Base-by-base conservation (phyloP, 1,140 invertebrate species). In the Heliconius hewitsoni region DNA sequence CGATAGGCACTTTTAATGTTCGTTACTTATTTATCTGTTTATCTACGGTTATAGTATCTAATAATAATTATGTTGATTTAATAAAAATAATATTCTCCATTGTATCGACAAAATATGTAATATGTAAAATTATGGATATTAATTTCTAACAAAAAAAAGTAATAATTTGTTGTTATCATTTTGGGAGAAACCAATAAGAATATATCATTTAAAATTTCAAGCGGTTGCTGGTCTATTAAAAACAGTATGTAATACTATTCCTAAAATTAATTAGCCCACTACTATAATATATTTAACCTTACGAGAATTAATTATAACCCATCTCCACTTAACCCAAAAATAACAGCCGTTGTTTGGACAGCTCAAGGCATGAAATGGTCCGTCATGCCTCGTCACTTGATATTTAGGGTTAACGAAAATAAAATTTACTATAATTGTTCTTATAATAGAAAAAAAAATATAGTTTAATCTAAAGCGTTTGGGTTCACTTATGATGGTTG, bases 291-390 rank as follows among this genome's bases (percentile, higher is more conserved):
- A 66, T 66, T 66, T 66, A 6, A 66, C 52, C 73, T 52, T 57
- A 74, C 16, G 42, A 66, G 42, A 23, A 30, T 37, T 72, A 52
- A 46, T 76, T 60, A 76, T 71, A 34, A 73, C 19, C 37, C 23
- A 57, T 76, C 50, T 76, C 37, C 70, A 76, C 60, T 76, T 76
- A 76, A 60, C 79, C 74, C 72, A 73, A 80, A 80, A 80, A 76
- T 66, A 80, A 77, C 75, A 80, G 71, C 74, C 42, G 71, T 71
- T 80, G 73, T 71, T 80, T 76, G 50, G 60, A 66, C 27, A 66
- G 60, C 60, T 66, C 60, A 66, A 66, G 60, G 60, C 60, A 66
- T 66, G 60, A 27, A 50, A 18, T 76, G 74, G 52, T 76, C 52
- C 39, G 42, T 42, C 46, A 72, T 77, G 74, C 46, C 23, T 46